Evolutionary conservation across 35 echinoderm and acorn worm species (phyloP), one percentile per base, ranked within the genome.

Genomic region (Acanthaster planci): DNA sequence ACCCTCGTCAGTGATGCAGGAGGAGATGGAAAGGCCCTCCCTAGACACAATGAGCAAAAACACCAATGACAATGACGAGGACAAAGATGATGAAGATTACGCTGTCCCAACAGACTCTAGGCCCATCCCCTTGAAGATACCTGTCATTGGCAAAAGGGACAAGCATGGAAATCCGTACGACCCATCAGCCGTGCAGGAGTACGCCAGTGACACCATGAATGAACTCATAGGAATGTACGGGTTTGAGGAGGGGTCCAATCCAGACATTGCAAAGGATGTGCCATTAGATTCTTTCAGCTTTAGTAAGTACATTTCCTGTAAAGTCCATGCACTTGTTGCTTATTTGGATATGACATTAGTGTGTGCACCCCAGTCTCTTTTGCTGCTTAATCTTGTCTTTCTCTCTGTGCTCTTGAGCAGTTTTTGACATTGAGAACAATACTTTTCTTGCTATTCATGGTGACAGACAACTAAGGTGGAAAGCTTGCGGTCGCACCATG

Each of bases 181-280:
- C 60, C 60, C 78, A 12, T 56, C 51, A 17, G 96, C 82, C 0
- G 92, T 99, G 22, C 67, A 90, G 64, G 92, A 94, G 51, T 99
- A 99, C 58, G 96, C 96, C 8, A 82, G 92, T 51, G 84, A 89
- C 55, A 94, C 96, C 22, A 91, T 99, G 92, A 94, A 99, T 60
- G 96, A 99, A 52, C 88, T 99, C 26, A 81, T 99, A 18, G 92
- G 89, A n/a, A 93, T 99, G 89, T 99, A 94, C 51, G 96, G 96
- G 18, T 94, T 91, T 37, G 89, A 93, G 34, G 96, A 99, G 15
- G 23, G 86, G 50, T 34, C 56, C 34, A 80, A 37, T 10, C 21
- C 67, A 15, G 92, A 93, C 7, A 85, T 85, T 19, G 77, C 55
- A 38, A 84, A 94, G 60, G 81, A 91, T 51, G 67, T 87, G n/a